A percentile compares a stretch with the other conserved stretches of the same genome.
phyloP scores from a whole-genome alignment of 1,140 invertebrate species.

The Cyclina sinensis region DNA sequence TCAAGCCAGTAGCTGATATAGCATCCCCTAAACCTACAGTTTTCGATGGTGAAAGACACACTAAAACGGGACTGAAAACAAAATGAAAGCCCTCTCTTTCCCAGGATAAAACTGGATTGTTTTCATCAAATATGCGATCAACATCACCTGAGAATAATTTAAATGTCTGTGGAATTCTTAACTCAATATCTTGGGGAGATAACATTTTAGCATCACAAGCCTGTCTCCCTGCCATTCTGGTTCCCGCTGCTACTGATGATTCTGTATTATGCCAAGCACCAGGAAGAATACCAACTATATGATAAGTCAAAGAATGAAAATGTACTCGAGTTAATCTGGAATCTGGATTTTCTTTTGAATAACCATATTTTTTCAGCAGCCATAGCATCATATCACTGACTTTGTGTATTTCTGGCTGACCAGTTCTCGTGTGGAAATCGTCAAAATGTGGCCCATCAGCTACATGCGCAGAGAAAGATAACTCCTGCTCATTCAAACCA shows the following conservation, averaged over 20 bases:
- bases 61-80: conserved; percentile 87
- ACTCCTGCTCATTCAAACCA: conserved; percentile 87
- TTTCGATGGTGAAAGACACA: conserved; percentile 87
- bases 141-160: conserved; percentile 84
- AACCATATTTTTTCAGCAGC: conserved; percentile 85
- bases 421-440: conserved; percentile 78
- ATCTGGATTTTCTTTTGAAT: conserved; percentile 79
- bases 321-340: conserved; percentile 86
- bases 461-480: conserved; percentile 85
- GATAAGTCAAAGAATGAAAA: conserved; percentile 88
- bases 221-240: conserved; percentile 86
- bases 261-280: conserved; percentile 86
- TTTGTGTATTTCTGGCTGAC: conserved; percentile 83
- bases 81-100: conserved; percentile 85
- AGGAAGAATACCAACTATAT: conserved; percentile 85
- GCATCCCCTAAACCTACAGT: conserved; percentile 88
- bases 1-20: conserved; percentile 87
- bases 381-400: conserved; percentile 87
- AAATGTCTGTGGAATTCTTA: conserved; percentile 85
- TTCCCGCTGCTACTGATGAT: conserved; percentile 86
- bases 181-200: conserved; percentile 80
- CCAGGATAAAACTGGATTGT: conserved; percentile 85
- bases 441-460: conserved; percentile 85
- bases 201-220: conserved; percentile 85
- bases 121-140: conserved; percentile 79